Percentiles rank a stretch among this genome's conserved stretches.
These are phyloP conservation scores for Chrysolina americana DNA, from an alignment of 2,888 invertebrate genomes.

Conservation along the genomic window DNA sequence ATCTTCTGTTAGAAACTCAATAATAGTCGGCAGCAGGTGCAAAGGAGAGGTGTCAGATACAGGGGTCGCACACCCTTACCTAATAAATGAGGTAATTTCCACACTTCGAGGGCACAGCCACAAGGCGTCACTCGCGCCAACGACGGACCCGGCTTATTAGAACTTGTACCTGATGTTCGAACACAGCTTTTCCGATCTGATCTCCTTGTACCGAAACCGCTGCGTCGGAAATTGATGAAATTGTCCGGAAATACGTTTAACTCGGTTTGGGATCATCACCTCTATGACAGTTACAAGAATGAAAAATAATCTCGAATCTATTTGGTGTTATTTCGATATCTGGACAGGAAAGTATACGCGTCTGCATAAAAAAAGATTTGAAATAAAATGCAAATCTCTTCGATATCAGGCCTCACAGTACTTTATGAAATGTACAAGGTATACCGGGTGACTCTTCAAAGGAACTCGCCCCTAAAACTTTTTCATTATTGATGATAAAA, in stretches of 20 bases:
- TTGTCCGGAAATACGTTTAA: slow-evolving; percentile 50
- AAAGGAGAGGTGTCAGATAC: slow-evolving; percentile 72
- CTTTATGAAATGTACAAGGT: too few species aligned
- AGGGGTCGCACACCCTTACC: slow-evolving; percentile 71
- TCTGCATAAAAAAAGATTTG: too few species aligned
- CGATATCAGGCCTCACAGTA: too few species aligned
- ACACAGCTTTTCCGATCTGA: slow-evolving; percentile 56
- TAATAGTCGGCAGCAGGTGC: slow-evolving; percentile 71
- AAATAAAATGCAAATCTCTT: too few species aligned
- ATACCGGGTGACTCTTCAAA: too few species aligned
- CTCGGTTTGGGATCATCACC: neutral
- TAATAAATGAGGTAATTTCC: slow-evolving; percentile 73
- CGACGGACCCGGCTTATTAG: slow-evolving; percentile 66
- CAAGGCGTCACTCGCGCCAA: slow-evolving; percentile 66
- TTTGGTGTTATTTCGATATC: too few species aligned
- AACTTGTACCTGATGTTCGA: slow-evolving; percentile 69
- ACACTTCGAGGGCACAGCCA: slow-evolving; percentile 69
- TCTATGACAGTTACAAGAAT: neutral
- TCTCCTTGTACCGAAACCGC: slow-evolving; percentile 56
- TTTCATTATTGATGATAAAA: too few species aligned
- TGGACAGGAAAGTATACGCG: too few species aligned
- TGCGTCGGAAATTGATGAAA: slow-evolving; percentile 59
- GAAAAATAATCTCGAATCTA: neutral
- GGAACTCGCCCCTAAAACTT: too few species aligned
- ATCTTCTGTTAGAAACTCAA: slow-evolving; percentile 67